These are phyloP conservation scores for Tiliqua scincoides DNA, from an alignment of 2,113 vertebrate genomes.

Conservation along the genomic window DNA sequence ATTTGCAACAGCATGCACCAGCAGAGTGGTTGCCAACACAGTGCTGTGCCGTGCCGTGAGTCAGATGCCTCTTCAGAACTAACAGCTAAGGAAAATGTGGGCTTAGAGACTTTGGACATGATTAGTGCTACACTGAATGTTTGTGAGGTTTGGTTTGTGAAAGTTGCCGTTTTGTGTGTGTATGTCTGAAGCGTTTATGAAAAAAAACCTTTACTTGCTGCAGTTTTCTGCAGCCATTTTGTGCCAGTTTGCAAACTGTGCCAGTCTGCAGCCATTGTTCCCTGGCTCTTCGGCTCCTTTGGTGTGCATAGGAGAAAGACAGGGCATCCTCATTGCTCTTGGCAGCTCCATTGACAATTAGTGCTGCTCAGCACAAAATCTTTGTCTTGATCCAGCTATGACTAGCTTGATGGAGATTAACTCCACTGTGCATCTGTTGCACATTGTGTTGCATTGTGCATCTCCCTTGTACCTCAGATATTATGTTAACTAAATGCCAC, in stretches of 20 bases:
- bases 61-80: neutral
- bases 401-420: too few species aligned
- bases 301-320: neutral
- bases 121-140: neutral
- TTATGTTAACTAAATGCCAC: neutral
- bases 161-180: neutral
- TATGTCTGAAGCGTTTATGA: neutral
- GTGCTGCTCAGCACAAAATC: too few species aligned
- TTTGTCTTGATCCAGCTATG: too few species aligned
- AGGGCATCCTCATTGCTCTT: too few species aligned
- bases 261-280: too few species aligned
- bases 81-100: neutral
- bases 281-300: neutral
- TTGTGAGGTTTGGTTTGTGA: neutral
- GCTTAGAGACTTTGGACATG: neutral
- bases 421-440: too few species aligned
- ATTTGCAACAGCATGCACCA: too few species aligned
- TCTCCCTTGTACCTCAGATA: neutral
- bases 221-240: neutral
- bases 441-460: too few species aligned
- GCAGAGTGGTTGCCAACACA: too few species aligned
- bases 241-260: too few species aligned
- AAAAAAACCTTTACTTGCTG: neutral
- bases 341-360: too few species aligned
- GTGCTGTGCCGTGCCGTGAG: too few species aligned